These are phyloP conservation scores for Hemibagrus wyckioides DNA, from an alignment of 2,113 vertebrate genomes.

Conservation along the genomic window DNA sequence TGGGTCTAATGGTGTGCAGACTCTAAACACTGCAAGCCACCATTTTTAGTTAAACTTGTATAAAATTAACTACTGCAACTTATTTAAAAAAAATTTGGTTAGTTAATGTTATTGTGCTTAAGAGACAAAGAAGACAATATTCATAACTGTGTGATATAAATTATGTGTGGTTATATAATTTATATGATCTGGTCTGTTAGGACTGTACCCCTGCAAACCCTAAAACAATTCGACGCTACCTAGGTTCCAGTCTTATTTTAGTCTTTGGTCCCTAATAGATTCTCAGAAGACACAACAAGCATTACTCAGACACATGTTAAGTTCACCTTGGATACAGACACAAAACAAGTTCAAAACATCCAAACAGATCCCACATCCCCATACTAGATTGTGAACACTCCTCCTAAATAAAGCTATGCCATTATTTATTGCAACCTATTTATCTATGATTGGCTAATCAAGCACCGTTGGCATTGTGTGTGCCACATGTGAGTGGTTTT, in stretches of 20 bases:
- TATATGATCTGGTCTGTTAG: not conserved
- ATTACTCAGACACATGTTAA: slow-evolving; percentile 30
- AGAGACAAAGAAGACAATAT: not conserved
- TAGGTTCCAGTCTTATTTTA: slow-evolving; percentile 15
- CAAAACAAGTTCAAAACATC: slow-evolving; percentile 48
- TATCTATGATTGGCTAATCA: slow-evolving; percentile 56
- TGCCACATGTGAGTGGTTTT: slow-evolving; percentile 45
- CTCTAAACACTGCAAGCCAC: not conserved
- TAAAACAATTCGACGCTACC: slow-evolving; percentile 28
- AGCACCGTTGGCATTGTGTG: slow-evolving; percentile 57
- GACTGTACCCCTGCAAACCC: not conserved
- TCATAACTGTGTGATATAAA: not conserved
- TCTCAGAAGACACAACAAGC: slow-evolving; percentile 31
- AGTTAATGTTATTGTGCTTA: not conserved
- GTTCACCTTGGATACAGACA: slow-evolving; percentile 44
- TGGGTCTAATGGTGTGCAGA: not conserved
- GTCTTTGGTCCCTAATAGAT: slow-evolving; percentile 20
- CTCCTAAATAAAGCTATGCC: slow-evolving; percentile 33
- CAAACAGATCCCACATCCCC: slow-evolving; percentile 36
- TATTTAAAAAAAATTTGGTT: not conserved
- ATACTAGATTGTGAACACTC: not conserved
- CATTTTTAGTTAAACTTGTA: not conserved
- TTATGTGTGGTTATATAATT: not conserved
- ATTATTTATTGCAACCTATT: slow-evolving; percentile 31
- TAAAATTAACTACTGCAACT: not conserved